Conservation (phyloP, 2,113 vertebrate genomes). For the Hyperopisus bebe region DNA sequence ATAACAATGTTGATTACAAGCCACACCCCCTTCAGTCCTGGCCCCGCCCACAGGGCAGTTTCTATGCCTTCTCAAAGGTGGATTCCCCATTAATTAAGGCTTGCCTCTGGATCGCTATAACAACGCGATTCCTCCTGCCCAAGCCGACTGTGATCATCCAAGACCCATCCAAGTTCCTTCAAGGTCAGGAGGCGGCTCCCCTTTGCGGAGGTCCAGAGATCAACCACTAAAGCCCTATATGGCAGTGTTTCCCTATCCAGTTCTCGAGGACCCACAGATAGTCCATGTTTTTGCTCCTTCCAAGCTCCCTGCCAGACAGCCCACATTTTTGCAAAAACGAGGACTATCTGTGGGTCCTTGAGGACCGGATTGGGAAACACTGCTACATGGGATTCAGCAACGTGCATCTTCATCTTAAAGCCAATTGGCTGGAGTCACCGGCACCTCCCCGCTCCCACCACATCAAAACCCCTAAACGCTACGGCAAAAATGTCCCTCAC, state of each 20-base stretch:
- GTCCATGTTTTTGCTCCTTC: background rate
- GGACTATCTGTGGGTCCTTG: background rate
- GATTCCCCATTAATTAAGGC: slow-evolving; percentile 77
- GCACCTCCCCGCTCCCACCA: slow-evolving; percentile 25
- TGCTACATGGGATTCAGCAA: slow-evolving; percentile 7
- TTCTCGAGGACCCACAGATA: background rate
- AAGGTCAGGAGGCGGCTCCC: slow-evolving; percentile 54
- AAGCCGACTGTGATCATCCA: slow-evolving; percentile 65
- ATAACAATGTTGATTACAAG: background rate
- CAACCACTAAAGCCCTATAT: slow-evolving; percentile 31
- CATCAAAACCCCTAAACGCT: background rate
- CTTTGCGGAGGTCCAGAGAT: slow-evolving; percentile 68
- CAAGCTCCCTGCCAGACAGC: background rate
- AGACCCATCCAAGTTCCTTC: slow-evolving; percentile 66
- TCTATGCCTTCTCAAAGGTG: slow-evolving; percentile 47
- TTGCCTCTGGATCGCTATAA: slow-evolving; percentile 58
- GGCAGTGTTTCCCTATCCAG: background rate
- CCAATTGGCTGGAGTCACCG: slow-evolving; percentile 40
- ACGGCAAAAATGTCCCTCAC: background rate
- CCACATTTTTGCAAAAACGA: background rate
- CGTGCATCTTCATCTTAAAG: background rate
- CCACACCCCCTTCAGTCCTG: background rate
- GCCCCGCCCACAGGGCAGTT: background rate
- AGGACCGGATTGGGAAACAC: background rate
- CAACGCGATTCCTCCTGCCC: slow-evolving; percentile 73